Evolutionary conservation across 2,797 vertebrate genomes (phyloP).

Genomic region (Chelonia mydas): DNA sequence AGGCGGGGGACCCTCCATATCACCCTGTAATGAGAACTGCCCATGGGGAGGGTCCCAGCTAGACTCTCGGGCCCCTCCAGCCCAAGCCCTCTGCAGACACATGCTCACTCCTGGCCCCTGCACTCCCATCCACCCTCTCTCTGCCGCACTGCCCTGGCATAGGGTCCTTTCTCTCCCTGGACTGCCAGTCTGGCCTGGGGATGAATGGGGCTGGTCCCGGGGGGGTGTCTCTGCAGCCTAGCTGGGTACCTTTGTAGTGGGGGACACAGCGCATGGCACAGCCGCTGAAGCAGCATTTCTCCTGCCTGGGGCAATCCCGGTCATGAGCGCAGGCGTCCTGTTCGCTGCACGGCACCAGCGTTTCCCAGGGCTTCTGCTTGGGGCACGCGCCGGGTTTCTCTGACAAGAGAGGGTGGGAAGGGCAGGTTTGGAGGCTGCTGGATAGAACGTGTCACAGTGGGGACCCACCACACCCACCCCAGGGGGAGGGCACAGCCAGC

Average conservation of each 20-base stretch:
- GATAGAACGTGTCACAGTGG: background rate
- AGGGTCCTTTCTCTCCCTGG: background rate
- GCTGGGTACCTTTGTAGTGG: background rate
- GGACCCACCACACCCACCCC: too few species aligned
- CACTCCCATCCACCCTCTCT: background rate
- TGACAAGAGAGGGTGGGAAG: background rate
- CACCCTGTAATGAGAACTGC: background rate
- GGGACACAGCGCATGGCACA: background rate
- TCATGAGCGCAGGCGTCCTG: background rate
- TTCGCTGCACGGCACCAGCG: background rate
- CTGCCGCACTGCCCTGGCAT: background rate
- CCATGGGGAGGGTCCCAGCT: background rate
- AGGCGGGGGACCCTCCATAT: background rate
- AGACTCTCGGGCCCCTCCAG: background rate
- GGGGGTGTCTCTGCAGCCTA: background rate
- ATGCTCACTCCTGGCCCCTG: background rate
- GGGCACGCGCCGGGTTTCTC: background rate
- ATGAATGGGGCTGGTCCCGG: too few species aligned
- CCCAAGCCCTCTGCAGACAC: background rate
- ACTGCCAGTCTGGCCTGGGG: background rate
- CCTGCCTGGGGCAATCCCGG: background rate
- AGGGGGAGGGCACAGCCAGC: background rate
- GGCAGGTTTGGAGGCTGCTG: background rate
- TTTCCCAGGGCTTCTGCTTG: background rate
- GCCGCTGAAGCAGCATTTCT: background rate